Evolutionary conservation across 2,113 vertebrate genomes (phyloP).

Genomic region (Poicephalus meyeri): DNA sequence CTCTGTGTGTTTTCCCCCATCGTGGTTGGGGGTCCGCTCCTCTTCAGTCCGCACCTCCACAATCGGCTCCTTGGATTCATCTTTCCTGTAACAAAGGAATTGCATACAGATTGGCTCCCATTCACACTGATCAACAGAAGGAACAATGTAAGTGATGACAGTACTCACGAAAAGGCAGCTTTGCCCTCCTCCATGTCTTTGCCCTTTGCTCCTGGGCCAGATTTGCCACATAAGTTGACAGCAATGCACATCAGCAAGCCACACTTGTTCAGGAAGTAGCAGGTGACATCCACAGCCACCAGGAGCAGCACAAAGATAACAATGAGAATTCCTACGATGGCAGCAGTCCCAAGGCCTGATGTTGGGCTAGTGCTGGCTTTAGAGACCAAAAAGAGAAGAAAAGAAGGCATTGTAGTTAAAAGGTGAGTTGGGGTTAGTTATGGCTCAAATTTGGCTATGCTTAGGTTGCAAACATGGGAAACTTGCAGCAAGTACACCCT

Average conservation of each 20-base stretch:
- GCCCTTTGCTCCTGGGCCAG: constrained; percentile 87
- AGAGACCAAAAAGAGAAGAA: constrained; percentile 31
- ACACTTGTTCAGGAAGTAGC: constrained; percentile 98
- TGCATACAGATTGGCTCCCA: neutral
- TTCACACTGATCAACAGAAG: neutral
- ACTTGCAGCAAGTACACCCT: neutral
- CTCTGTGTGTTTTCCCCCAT: constrained; percentile 90
- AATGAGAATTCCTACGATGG: constrained; percentile 93
- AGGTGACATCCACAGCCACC: constrained; percentile 93
- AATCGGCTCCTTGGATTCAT: constrained; percentile 97
- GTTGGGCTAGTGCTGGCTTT: constrained; percentile 81
- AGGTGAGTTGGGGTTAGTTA: fast-evolving
- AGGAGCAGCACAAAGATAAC: constrained; percentile 90
- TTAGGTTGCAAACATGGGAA: neutral
- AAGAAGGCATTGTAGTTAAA: neutral
- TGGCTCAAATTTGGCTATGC: neutral
- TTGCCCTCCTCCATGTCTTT: constrained; percentile 94
- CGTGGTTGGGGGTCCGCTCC: constrained; percentile 93
- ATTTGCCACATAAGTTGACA: constrained; percentile 92
- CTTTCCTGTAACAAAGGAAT: constrained; percentile 82
- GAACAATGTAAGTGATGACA: fast-evolving
- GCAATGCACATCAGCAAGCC: constrained; percentile 98
- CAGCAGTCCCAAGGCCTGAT: constrained; percentile 84
- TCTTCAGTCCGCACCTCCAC: constrained; percentile 95
- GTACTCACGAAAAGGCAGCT: constrained; percentile 93